phyloP scores from a whole-genome alignment of 2,113 vertebrate species.

The Zosterops japonicus region DNA sequence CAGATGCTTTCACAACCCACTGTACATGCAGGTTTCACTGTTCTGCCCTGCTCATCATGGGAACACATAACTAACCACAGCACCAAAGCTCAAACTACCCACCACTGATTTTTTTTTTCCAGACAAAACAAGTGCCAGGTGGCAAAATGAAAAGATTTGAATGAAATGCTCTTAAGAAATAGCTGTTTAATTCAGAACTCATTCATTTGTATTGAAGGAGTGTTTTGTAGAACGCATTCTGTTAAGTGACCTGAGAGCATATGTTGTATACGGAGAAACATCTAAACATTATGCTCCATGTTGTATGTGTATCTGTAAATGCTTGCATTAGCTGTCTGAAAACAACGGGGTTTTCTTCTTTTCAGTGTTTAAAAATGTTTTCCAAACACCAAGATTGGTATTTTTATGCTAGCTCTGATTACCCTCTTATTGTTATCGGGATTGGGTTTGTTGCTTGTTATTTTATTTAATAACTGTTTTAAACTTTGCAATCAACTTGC shows the following conservation, averaged over 20 bases:
- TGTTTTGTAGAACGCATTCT: constrained; percentile 77
- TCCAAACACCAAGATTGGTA: constrained; percentile 71
- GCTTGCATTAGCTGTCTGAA: constrained; percentile 80
- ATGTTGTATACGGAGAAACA: constrained; percentile 81
- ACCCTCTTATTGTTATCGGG: constrained; percentile 29
- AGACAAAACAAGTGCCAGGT: constrained; percentile 74
- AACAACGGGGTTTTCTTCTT: constrained; percentile 71
- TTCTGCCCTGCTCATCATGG: neutral
- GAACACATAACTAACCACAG: neutral
- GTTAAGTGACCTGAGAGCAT: constrained; percentile 82
- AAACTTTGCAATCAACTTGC: constrained; percentile 19
- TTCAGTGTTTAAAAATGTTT: constrained; percentile 71
- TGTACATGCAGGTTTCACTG: neutral
- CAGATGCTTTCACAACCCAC: neutral
- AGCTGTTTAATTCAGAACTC: constrained; percentile 79
- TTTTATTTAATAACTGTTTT: neutral
- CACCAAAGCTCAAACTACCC: constrained; percentile 25
- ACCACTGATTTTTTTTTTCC: neutral
- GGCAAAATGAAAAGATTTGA: constrained; percentile 70
- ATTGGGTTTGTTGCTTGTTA: neutral
- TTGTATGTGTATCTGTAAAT: constrained; percentile 79
- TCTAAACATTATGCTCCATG: constrained; percentile 82
- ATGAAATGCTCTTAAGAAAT: constrained; percentile 72
- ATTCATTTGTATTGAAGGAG: constrained; percentile 81
- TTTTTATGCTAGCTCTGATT: constrained; percentile 66